These are phyloP conservation scores for Crotalus helleri DNA, from an alignment of 2,113 vertebrate species.

Conservation along the genomic window DNA sequence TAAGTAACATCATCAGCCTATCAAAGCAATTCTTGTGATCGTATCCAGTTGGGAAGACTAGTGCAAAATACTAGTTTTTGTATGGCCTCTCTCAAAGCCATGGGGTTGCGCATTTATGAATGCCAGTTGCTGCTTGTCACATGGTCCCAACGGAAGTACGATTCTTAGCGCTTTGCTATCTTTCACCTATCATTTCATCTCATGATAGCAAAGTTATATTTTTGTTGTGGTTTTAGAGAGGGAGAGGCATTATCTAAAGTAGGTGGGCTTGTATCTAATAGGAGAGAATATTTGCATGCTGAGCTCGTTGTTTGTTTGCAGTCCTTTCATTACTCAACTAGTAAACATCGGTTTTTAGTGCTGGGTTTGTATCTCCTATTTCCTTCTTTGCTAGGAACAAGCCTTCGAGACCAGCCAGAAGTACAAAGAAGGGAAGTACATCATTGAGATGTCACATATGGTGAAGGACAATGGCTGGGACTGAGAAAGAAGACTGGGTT, in stretches of 20 bases:
- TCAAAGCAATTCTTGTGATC: background rate
- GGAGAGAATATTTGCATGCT: background rate
- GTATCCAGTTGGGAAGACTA: background rate
- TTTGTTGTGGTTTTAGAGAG: background rate
- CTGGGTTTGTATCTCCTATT: background rate
- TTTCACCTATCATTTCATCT: background rate
- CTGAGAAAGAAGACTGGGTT: constrained; percentile 59
- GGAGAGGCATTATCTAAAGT: background rate
- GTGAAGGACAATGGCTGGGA: constrained; percentile 80
- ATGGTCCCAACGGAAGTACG: background rate
- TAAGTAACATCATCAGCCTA: background rate
- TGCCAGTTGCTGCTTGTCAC: background rate
- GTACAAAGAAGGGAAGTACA: constrained; percentile 80
- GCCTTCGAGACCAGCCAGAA: constrained; percentile 82
- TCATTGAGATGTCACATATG: constrained; percentile 79
- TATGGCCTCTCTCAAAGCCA: background rate
- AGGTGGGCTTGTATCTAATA: background rate
- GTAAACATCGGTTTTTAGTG: background rate
- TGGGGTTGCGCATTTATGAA: background rate
- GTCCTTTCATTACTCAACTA: background rate
- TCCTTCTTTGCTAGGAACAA: constrained; percentile 64
- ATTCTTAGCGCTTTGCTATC: background rate
- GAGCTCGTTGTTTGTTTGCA: background rate
- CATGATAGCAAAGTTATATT: background rate
- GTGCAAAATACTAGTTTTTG: background rate